phyloP scores from a whole-genome alignment of 2,888 invertebrate genomes.

The Syrphus vitripennis region DNA sequence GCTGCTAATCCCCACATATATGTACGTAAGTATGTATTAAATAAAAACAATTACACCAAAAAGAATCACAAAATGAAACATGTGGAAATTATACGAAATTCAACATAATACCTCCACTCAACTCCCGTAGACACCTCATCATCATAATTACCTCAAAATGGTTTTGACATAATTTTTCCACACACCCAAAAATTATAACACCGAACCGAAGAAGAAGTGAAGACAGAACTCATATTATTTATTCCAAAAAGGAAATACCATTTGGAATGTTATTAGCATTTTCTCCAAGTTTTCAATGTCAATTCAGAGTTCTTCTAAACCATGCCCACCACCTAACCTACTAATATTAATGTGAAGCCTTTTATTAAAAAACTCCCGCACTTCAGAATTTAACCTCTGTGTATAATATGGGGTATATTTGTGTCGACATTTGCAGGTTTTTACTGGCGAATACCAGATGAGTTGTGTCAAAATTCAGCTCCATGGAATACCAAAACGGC shows the following conservation, averaged over 20 bases:
- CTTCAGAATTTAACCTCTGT: background rate
- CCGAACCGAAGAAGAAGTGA: background rate
- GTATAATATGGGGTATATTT: background rate
- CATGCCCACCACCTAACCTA: background rate
- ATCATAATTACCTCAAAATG: constrained; percentile 23
- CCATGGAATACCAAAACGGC: background rate
- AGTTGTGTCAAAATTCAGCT: constrained; percentile 46
- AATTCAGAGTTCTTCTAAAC: background rate
- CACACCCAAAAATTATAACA: background rate
- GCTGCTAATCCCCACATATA: background rate
- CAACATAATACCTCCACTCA: constrained; percentile 9
- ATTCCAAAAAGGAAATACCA: constrained; percentile 50
- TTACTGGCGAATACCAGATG: constrained; percentile 24
- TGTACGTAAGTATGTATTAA: constrained; percentile 14
- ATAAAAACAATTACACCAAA: constrained; percentile 53
- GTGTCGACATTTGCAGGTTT: background rate
- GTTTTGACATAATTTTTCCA: constrained; percentile 56
- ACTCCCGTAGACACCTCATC: background rate
- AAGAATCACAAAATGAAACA: constrained; percentile 22
- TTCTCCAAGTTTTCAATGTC: constrained; percentile 45
- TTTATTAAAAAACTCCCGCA: constrained; percentile 12
- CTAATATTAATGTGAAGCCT: background rate
- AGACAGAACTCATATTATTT: constrained; percentile 33
- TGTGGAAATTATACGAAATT: constrained; percentile 37
- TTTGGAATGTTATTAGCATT: constrained; percentile 62